Evolutionary conservation across 2,888 invertebrate genomes (phyloP).

Genomic region (Anarsia innoxiella): DNA sequence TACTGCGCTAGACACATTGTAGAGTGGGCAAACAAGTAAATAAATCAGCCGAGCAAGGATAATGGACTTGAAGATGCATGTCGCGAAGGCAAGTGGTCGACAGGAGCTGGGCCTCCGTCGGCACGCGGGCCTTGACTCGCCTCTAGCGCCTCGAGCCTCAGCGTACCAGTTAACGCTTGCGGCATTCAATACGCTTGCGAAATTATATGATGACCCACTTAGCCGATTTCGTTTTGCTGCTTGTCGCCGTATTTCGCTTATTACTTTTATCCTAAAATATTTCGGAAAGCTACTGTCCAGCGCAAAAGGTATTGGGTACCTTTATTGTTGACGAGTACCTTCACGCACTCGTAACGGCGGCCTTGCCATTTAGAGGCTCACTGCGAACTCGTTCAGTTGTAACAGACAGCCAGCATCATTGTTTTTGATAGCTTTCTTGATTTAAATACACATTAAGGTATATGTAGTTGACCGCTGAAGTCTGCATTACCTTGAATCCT

Average conservation of each 20-base stretch:
- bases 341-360: slow-evolving; percentile 29
- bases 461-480: slow-evolving; percentile 14
- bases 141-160: slow-evolving; percentile 24
- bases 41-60: slow-evolving; percentile 15
- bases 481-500: slow-evolving; percentile 19
- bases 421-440: slow-evolving; percentile 23
- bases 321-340: slow-evolving; percentile 17
- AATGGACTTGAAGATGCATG: slow-evolving; percentile 19
- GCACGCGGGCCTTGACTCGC: slow-evolving; percentile 59
- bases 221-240: slow-evolving; percentile 62
- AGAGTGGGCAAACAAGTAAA: slow-evolving; percentile 5
- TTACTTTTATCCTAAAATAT: slow-evolving; percentile 50
- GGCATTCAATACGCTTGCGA: slow-evolving; percentile 71
- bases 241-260: slow-evolving; percentile 50
- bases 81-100: slow-evolving; percentile 19
- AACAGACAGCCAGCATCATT: slow-evolving; percentile 26
- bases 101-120: slow-evolving; percentile 44
- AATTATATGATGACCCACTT: slow-evolving; percentile 72
- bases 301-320: slow-evolving; percentile 13
- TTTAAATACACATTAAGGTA: slow-evolving; percentile 12
- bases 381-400: slow-evolving; percentile 22
- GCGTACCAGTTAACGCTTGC: slow-evolving; percentile 69
- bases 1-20: background rate
- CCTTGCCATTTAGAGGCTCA: slow-evolving; percentile 31
- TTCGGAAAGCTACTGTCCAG: slow-evolving; percentile 33